Conservation (phyloP, 1,140 invertebrate species). For the Sogatella furcifera region DNA sequence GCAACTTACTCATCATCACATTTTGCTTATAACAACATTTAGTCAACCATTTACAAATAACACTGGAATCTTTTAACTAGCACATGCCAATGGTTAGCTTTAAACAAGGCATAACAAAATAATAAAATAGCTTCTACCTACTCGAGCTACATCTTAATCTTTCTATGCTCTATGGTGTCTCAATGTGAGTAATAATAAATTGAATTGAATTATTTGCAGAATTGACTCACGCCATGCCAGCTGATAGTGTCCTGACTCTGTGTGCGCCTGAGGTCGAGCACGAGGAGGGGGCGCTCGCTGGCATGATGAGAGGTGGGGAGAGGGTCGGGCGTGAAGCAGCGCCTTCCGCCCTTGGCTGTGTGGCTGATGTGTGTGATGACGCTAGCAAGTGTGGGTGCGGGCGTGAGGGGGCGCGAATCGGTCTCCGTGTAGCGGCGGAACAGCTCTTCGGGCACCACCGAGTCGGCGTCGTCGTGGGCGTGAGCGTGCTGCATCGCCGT, state of each 20-base stretch:
- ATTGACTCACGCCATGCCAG: constrained; percentile 8
- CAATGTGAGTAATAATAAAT: no score
- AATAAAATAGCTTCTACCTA: no score
- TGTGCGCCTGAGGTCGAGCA: constrained; percentile 33
- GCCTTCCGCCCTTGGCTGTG: neutral
- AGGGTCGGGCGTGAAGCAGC: constrained; percentile 30
- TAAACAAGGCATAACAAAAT: no score
- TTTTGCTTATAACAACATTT: no score
- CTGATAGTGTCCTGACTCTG: constrained; percentile 22
- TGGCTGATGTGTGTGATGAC: constrained; percentile 21
- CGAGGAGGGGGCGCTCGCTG: constrained; percentile 30
- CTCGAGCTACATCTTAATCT: no score
- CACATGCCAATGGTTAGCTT: no score
- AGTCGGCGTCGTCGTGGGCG: constrained; percentile 3
- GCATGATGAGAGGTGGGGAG: constrained; percentile 2
- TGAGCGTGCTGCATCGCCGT: constrained; percentile 26
- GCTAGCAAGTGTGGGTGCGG: constrained; percentile 56
- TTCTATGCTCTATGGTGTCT: no score
- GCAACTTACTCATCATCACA: no score
- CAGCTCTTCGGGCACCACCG: constrained; percentile 43
- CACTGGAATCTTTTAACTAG: no score
- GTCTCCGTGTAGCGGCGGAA: constrained; percentile 63
- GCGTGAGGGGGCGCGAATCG: constrained; percentile 63
- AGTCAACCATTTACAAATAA: no score
- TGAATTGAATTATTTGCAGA: no score